phyloP scores from a whole-genome alignment of 2,113 vertebrate species.

The Felis chaus region DNA sequence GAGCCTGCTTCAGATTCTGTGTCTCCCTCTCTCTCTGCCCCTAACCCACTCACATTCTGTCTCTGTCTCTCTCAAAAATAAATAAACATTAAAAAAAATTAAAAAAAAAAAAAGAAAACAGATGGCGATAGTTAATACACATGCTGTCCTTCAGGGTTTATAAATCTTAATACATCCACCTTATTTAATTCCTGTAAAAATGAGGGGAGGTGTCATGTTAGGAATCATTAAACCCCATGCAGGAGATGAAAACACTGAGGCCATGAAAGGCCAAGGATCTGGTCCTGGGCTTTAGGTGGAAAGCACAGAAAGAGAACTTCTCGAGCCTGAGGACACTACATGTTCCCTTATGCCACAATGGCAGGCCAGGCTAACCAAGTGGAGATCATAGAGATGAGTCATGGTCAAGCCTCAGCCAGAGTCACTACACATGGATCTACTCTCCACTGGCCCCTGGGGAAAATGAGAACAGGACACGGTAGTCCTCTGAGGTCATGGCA shows the following conservation, averaged over 20 bases:
- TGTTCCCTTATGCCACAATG: not conserved
- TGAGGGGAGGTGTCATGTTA: not conserved
- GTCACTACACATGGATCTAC: not conserved
- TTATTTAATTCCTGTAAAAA: conserved; percentile 11
- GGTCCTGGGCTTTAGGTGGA: not conserved
- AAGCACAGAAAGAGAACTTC: not conserved
- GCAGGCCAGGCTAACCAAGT: not conserved
- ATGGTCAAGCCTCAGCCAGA: not conserved
- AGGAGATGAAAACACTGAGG: not conserved
- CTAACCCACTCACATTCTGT: too few relatives aligned
- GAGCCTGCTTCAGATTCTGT: too few relatives aligned
- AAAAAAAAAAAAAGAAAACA: not conserved
- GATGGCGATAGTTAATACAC: not conserved
- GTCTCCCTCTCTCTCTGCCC: too few relatives aligned
- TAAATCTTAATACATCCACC: not conserved
- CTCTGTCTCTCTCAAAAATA: too few relatives aligned
- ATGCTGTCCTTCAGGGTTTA: not conserved
- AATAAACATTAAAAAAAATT: too few relatives aligned
- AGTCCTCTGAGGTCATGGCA: not conserved
- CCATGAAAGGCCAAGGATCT: not conserved
- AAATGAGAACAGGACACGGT: rapidly evolving
- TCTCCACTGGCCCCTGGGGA: not conserved
- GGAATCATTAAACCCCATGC: not conserved
- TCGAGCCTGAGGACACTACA: not conserved
- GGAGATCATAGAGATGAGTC: not conserved